A percentile compares a stretch with the other conserved stretches of the same genome.
phyloP scores from a whole-genome alignment of 2,113 vertebrate genomes.

The Syrmaticus mikado region DNA sequence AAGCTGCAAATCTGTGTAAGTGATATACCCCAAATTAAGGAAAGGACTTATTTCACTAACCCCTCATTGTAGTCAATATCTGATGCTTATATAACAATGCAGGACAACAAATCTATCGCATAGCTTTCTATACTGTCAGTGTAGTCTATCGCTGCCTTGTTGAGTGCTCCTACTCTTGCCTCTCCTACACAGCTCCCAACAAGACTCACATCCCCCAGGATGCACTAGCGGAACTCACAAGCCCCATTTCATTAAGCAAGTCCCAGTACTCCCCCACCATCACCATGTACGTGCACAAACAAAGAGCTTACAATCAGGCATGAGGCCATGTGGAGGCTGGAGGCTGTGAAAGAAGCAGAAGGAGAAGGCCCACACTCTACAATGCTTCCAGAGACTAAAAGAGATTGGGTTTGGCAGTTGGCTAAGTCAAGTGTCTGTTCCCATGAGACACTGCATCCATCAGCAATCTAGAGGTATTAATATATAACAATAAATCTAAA shows the following conservation, averaged over 20 bases:
- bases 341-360: constrained; percentile 43
- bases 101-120: background rate
- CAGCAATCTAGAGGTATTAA: background rate
- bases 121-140: background rate
- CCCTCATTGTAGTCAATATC: background rate
- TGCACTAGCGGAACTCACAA: background rate
- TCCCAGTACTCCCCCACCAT: background rate
- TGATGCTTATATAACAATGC: background rate
- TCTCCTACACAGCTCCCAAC: constrained; percentile 39
- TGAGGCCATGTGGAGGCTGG: constrained; percentile 3
- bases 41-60: background rate
- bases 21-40: background rate
- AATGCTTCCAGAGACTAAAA: constrained; percentile 19
- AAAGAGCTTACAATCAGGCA: constrained; percentile 10
- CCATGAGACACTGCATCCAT: background rate
- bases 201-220: background rate
- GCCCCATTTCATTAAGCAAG: background rate
- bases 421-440: constrained; percentile 24
- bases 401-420: constrained; percentile 2
- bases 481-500: background rate
- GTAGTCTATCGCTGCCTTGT: background rate
- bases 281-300: background rate
- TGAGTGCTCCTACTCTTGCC: constrained; percentile 1
- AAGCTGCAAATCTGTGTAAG: rapidly evolving
- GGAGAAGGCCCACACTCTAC: constrained; percentile 43